These are phyloP conservation scores for Pomatostomus ruficeps DNA, from an alignment of 2,113 vertebrate species.

Conservation along the genomic window DNA sequence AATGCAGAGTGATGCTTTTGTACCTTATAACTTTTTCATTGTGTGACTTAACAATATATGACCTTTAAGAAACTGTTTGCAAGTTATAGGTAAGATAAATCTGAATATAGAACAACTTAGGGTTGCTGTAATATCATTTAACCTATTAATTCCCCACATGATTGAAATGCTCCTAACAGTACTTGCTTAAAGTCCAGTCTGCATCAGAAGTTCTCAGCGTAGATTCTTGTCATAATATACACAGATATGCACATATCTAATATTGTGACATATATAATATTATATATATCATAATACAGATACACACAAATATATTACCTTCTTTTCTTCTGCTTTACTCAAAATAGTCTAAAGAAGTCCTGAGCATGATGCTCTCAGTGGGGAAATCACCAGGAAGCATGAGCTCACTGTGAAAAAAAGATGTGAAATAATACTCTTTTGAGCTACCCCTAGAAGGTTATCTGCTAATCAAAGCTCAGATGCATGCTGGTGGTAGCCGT, in stretches of 20 bases:
- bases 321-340: not conserved
- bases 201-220: not conserved
- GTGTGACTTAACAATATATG: not conserved
- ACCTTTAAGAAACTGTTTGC: not conserved
- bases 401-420: not conserved
- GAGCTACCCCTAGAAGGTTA: not conserved
- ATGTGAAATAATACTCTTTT: not conserved
- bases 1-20: not conserved
- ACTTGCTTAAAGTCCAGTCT: not conserved
- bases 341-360: not conserved
- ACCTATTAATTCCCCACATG: not conserved
- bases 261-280: not conserved
- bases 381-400: not conserved
- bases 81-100: not conserved
- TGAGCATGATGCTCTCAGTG: not conserved
- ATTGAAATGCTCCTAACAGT: not conserved
- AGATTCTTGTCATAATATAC: not conserved
- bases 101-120: not conserved
- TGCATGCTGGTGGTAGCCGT: not conserved
- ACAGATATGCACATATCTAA: not conserved
- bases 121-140: not conserved
- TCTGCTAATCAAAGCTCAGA: not conserved
- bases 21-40: not conserved
- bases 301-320: not conserved
- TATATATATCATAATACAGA: not conserved